A percentile compares a stretch with the other conserved stretches of the same genome.
These are phyloP conservation scores for Asteroscopus sphinx DNA, from an alignment of 2,888 invertebrate species.

Conservation along the genomic window DNA sequence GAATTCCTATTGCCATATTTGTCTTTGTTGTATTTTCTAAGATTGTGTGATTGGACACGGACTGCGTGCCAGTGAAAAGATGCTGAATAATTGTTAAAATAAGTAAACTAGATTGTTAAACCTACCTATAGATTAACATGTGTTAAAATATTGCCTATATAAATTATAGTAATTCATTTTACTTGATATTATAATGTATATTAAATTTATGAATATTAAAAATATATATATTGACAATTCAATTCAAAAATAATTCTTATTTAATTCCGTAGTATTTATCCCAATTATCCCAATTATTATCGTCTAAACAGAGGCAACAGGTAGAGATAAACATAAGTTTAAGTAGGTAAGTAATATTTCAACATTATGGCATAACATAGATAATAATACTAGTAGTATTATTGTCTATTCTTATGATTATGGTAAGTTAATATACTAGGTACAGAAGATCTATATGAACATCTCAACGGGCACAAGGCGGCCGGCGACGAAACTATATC, in stretches of 20 bases:
- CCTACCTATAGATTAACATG: constrained; percentile 89
- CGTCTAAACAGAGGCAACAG: too few relatives aligned
- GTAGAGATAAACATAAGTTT: too few relatives aligned
- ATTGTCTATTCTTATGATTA: too few relatives aligned
- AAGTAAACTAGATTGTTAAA: constrained; percentile 88
- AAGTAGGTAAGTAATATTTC: too few relatives aligned
- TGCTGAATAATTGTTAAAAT: constrained; percentile 80
- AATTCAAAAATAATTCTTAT: constrained; percentile 69
- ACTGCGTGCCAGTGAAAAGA: constrained; percentile 47
- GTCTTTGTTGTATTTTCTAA: constrained; percentile 78
- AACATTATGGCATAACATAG: too few relatives aligned
- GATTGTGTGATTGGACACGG: constrained; percentile 41
- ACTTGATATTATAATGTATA: constrained; percentile 90
- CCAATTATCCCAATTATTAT: too few relatives aligned
- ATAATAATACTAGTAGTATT: too few relatives aligned
- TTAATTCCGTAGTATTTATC: constrained; percentile 23
- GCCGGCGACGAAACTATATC: too few relatives aligned
- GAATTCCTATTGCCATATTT: constrained; percentile 88
- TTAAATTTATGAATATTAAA: constrained; percentile 90
- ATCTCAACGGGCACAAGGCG: too few relatives aligned
- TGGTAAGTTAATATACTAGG: too few relatives aligned
- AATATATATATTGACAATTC: constrained; percentile 89
- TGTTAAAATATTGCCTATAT: constrained; percentile 90
- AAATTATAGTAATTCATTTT: constrained; percentile 90
- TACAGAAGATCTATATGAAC: too few relatives aligned